Conservation (phyloP, 2,797 vertebrate species). For the Xerus rutilus region DNA sequence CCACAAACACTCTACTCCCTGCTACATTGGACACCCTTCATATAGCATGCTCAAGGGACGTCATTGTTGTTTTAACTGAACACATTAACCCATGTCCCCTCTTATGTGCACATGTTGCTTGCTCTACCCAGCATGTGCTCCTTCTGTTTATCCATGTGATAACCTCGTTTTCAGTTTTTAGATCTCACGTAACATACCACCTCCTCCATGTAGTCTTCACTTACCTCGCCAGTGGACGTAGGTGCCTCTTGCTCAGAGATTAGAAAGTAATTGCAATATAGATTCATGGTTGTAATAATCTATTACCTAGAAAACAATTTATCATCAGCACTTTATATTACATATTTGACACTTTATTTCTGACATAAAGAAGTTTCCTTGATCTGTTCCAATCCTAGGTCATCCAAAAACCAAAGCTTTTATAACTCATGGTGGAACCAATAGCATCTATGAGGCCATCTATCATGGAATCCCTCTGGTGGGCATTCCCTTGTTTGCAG, state of each 20-base stretch:
- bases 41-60: not conserved
- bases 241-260: not conserved
- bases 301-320: not conserved
- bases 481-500: slow-evolving; percentile 93
- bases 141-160: accelerated
- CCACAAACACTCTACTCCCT: accelerated
- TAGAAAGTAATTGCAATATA: not conserved
- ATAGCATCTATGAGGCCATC: slow-evolving; percentile 95
- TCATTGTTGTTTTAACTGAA: not conserved
- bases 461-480: slow-evolving; percentile 93
- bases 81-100: accelerated
- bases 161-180: not conserved
- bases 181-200: not conserved
- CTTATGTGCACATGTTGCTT: not conserved
- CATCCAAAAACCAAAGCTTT: slow-evolving; percentile 93
- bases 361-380: not conserved
- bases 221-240: not conserved
- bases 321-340: not conserved
- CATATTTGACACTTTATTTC: not conserved
- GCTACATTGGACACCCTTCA: not conserved
- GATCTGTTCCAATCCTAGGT: slow-evolving; percentile 84
- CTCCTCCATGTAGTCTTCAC: not conserved
- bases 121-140: not conserved
- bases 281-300: not conserved
- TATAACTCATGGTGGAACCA: slow-evolving; percentile 90